Evolutionary conservation across 2,888 invertebrate species (phyloP).

Genomic region (Dyspetes luteomarginatus): DNA sequence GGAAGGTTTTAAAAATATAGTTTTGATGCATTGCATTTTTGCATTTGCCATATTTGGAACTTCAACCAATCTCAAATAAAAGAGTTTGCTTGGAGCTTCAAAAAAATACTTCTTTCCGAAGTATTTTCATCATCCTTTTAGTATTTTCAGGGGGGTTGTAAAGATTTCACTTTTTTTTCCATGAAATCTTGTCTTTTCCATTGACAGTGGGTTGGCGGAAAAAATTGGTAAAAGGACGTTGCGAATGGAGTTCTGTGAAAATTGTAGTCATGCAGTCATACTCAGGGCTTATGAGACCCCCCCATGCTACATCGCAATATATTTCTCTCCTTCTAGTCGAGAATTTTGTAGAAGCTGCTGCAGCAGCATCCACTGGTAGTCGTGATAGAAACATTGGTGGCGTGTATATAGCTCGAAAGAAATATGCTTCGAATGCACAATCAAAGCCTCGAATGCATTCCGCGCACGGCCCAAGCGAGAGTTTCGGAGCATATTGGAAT

Average conservation of each 20-base stretch:
- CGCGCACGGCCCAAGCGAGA: slow-evolving; percentile 77
- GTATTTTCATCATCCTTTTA: no score
- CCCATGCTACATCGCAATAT: not conserved
- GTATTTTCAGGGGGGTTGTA: no score
- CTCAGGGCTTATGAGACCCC: not conserved
- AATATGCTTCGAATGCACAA: slow-evolving; percentile 82
- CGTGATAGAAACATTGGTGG: slow-evolving; percentile 45
- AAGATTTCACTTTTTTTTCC: not conserved
- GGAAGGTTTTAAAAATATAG: not conserved
- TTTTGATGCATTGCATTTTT: no score
- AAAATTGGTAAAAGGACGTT: not conserved
- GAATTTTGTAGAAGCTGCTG: slow-evolving; percentile 19
- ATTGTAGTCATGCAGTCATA: slow-evolving; percentile 34
- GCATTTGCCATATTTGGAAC: no score
- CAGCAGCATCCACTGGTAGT: slow-evolving; percentile 8
- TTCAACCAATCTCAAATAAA: no score
- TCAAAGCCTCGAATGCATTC: slow-evolving; percentile 81
- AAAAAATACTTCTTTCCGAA: no score
- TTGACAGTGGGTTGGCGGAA: not conserved
- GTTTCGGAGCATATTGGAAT: slow-evolving; percentile 81
- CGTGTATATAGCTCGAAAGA: slow-evolving; percentile 74
- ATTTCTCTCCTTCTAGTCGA: not conserved
- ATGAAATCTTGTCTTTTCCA: not conserved
- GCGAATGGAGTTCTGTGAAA: not conserved
- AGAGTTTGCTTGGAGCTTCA: no score